Base-by-base conservation (phyloP, 1,140 invertebrate species). In the Drosophila tropicalis region DNA sequence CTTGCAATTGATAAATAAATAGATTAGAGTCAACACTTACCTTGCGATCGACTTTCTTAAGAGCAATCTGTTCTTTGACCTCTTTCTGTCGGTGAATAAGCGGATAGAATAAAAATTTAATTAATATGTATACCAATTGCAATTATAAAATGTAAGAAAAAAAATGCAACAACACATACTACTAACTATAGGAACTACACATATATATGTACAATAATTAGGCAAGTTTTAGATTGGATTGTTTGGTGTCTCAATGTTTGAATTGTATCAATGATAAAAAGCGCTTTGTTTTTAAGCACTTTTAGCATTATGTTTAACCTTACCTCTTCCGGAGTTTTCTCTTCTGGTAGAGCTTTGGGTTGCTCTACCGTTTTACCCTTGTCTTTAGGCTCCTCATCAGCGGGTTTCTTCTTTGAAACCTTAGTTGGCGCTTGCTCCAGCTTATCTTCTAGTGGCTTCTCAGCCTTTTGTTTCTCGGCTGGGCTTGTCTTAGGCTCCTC, bases 1-100 rank as follows among this genome's bases (percentile, higher is more conserved):
- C 7, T 39, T 39, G 4, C 36, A 39, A 39, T 39, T 39, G 2
- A 44, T 29, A 41, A 54, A 17, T 5, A 13, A 44, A 40, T 51
- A 29, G 5, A 29, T 29, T 29, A 29, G 5, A 4, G 17, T 2
- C 29, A 1, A 17, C 51, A 62, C 68, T 66, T 75, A 90, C 90
- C 80, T 90, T 91, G 6, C 82, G 80, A 5, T 91, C 90, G 5
- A 70, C 56, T 64, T 91, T 91, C 41, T 91, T 87, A 0, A 82
- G 19, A 5, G 41, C 67, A 40, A 74, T 73, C 41, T 89, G 68
- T 12, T 85, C 83, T 0, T 44, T 36, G 36, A 41, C 6, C 54
- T 70, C 60, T 67, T 70, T 74, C 81, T 85, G 66, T 36, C 57
- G 22, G 39, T 12, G 7, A 66, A 62, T 44, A 64, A 34, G 58